phyloP scores from a whole-genome alignment of 2,797 vertebrate genomes.

The Rousettus madagascariensis region DNA sequence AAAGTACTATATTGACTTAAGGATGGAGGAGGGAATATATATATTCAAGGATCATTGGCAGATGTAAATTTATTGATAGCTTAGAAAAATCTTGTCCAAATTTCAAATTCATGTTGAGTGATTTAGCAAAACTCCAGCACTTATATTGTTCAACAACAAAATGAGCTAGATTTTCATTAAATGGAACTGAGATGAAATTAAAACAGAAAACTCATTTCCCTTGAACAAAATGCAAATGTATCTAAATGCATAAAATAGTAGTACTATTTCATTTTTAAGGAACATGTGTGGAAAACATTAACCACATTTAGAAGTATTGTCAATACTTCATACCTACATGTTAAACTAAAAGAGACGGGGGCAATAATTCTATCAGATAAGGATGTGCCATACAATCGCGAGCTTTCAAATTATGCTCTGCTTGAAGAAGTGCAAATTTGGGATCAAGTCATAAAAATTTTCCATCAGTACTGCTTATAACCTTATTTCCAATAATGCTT shows the following conservation, averaged over 20 bases:
- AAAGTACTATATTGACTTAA: conserved; percentile 28
- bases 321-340: conserved; percentile 56
- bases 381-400: neutral
- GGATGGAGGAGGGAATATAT: neutral
- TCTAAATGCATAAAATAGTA: conserved; percentile 61
- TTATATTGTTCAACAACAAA: conserved; percentile 77
- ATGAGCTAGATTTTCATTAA: conserved; percentile 83
- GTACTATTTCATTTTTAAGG: conserved; percentile 58
- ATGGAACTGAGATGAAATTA: conserved; percentile 78
- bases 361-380: conserved; percentile 60
- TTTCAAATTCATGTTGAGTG: conserved; percentile 70
- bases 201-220: conserved; percentile 80
- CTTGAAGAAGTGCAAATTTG: neutral
- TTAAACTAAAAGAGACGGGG: conserved; percentile 61
- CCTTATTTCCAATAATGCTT: neutral
- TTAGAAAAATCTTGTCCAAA: conserved; percentile 73
- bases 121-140: conserved; percentile 73
- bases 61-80: conserved; percentile 82
- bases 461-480: neutral
- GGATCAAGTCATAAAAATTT: neutral
- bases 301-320: conserved; percentile 55
- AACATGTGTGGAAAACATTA: conserved; percentile 55
- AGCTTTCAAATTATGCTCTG: conserved; percentile 14
- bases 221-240: conserved; percentile 62
- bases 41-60: conserved; percentile 67